Base-by-base conservation (phyloP, 2,888 invertebrate genomes). In the Agrochola litura region DNA sequence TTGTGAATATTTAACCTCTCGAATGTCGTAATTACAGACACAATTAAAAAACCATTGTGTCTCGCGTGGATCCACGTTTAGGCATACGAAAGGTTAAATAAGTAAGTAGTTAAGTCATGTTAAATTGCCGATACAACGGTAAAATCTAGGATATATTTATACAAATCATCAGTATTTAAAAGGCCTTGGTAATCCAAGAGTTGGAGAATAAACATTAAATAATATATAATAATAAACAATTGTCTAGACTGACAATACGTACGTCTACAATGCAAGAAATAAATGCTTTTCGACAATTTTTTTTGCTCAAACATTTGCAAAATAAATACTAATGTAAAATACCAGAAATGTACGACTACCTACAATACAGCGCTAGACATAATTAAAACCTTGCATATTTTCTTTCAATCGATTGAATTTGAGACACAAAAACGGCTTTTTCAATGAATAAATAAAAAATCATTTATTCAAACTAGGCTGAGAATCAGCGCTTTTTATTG, bases 161-260 rank as follows among this genome's bases (percentile, higher is more conserved):
- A 52, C 2, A 60, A 76, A 68, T 58, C 67, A 68, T 58, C 67
- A 60, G 46, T 43, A 52, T 81, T 73, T 37, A 22, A 16, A 37
- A 65, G 14, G 4, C 82, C 63, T 82, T 79, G 67, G 63, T 52
- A 25, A 54, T 58, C 25, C 22, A 25, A 54, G 14, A 54, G 49
- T 22, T 74, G 2, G 6, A 30, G 5, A 54, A 56, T 49, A 77
- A 67, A 19, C n/a, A 22, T 37, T 16, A 56, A 52, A 37, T 25
- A 6, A 37, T 30, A 30, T 30, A 30, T 2, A 30, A 30, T 30
- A 30, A 30, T 30, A 71, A 64, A 73, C 22, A 37, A 64, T 58
- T 49, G 81, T 78, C 78, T 73, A 65, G 81, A 81, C 81, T 12
- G 49, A 41, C 41, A 58, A 52, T 58, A 52, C n/a, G 0, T 43